phyloP scores from a whole-genome alignment of 1,140 invertebrate species.

The Saccostrea echinata region DNA sequence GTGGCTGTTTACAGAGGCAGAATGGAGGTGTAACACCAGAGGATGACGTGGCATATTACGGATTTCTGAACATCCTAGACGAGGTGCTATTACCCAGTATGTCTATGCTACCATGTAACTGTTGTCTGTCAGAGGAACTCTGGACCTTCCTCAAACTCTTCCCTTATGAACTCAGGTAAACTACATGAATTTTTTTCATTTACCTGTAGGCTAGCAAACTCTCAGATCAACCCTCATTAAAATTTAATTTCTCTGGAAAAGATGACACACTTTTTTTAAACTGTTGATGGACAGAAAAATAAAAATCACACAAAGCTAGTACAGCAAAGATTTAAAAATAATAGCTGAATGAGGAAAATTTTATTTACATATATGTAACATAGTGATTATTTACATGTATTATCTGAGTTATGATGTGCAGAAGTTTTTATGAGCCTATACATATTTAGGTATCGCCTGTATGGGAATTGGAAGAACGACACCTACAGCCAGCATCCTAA shows the following conservation, averaged over 20 bases:
- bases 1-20: slow-evolving; percentile 60
- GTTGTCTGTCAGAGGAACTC: slow-evolving; percentile 96
- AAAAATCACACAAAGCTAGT: no score
- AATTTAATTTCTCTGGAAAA: no score
- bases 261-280: no score
- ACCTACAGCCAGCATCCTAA: slow-evolving; percentile 90
- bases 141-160: slow-evolving; percentile 95
- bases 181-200: not conserved
- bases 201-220: no score
- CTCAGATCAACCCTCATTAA: no score
- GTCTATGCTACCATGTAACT: slow-evolving; percentile 95
- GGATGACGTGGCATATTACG: slow-evolving; percentile 78
- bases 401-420: no score
- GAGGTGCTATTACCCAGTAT: slow-evolving; percentile 93
- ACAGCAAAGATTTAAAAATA: no score
- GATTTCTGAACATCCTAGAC: slow-evolving; percentile 92
- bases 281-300: no score
- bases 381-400: no score
- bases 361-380: no score
- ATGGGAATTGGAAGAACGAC: slow-evolving; percentile 96
- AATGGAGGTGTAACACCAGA: slow-evolving; percentile 63
- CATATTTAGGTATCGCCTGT: slow-evolving; percentile 88
- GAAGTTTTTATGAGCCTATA: no score
- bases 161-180: slow-evolving; percentile 92
- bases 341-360: no score